These are phyloP conservation scores for Liopterus haemorrhoidalis DNA, from an alignment of 2,888 invertebrate species.

Conservation along the genomic window DNA sequence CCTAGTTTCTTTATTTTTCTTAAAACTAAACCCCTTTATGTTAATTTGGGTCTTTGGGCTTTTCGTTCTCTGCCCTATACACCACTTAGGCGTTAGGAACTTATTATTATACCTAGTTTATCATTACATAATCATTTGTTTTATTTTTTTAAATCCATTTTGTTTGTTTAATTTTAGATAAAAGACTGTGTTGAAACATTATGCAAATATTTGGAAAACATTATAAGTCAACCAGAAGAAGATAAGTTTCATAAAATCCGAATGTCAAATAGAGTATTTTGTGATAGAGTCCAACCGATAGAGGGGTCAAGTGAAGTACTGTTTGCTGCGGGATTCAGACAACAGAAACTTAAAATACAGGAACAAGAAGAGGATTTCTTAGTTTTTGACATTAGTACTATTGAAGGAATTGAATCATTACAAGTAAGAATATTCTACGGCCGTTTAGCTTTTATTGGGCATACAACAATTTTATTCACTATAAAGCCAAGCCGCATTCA, in stretches of 20 bases:
- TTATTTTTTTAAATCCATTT: slow-evolving; percentile 15
- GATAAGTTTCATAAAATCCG: slow-evolving; percentile 88
- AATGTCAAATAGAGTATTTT: slow-evolving; percentile 70
- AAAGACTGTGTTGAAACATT: slow-evolving; percentile 79
- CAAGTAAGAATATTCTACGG: slow-evolving; percentile 47
- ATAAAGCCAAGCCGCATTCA: no score
- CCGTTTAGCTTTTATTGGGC: slow-evolving; percentile 6
- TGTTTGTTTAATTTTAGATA: slow-evolving; percentile 49
- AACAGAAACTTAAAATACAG: slow-evolving; percentile 52
- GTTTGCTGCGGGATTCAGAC: slow-evolving; percentile 74
- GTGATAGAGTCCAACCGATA: slow-evolving; percentile 72
- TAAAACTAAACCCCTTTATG: no score
- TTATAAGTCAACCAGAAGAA: slow-evolving; percentile 76
- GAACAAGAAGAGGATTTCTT: slow-evolving; percentile 61
- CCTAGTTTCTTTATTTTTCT: no score
- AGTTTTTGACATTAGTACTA: slow-evolving; percentile 58
- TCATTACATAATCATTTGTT: neutral
- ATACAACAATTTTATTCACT: slow-evolving; percentile 3
- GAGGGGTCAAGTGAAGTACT: slow-evolving; percentile 79
- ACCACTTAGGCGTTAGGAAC: no score
- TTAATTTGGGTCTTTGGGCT: no score
- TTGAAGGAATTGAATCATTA: slow-evolving; percentile 52
- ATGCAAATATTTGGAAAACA: slow-evolving; percentile 85
- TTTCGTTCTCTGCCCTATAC: no score
- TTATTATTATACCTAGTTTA: no score